Percentiles rank a stretch among this genome's conserved stretches.
These are phyloP conservation scores for Microtus oregoni DNA, from an alignment of 2,113 vertebrate genomes.

Conservation along the genomic window DNA sequence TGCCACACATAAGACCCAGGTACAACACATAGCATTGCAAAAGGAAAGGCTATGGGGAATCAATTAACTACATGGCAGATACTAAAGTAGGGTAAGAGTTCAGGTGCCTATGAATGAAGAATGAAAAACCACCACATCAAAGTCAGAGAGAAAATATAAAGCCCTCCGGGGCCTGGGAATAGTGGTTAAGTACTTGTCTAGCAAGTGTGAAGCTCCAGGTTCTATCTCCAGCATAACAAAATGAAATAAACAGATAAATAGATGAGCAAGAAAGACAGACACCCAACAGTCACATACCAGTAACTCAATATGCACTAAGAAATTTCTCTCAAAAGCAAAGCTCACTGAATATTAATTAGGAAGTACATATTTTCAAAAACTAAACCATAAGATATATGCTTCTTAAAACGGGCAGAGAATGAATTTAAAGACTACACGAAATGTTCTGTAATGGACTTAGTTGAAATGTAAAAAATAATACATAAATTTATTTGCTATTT, in stretches of 20 bases:
- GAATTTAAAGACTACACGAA: background rate
- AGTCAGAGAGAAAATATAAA: slow-evolving; percentile 1
- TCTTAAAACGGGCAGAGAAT: background rate
- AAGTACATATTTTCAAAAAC: slow-evolving; percentile 37
- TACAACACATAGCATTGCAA: background rate
- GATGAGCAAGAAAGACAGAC: background rate
- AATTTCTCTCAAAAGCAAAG: slow-evolving; percentile 1
- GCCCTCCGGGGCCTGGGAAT: background rate
- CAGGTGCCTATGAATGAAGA: slow-evolving; percentile 12
- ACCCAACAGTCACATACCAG: background rate
- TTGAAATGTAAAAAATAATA: background rate
- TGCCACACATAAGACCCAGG: background rate
- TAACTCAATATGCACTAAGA: background rate
- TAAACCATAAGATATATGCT: background rate
- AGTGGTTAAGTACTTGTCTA: background rate
- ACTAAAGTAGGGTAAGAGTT: background rate
- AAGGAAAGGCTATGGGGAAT: slow-evolving; percentile 20
- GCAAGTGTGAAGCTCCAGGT: background rate
- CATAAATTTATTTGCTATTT: background rate
- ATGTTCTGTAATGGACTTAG: slow-evolving; percentile 13
- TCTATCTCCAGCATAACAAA: background rate
- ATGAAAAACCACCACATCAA: background rate
- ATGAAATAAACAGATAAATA: background rate
- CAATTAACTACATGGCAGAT: slow-evolving; percentile 19
- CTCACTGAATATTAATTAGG: background rate